Evolutionary conservation across 2,797 vertebrate genomes (phyloP).

Genomic region (Rallus crepitans): DNA sequence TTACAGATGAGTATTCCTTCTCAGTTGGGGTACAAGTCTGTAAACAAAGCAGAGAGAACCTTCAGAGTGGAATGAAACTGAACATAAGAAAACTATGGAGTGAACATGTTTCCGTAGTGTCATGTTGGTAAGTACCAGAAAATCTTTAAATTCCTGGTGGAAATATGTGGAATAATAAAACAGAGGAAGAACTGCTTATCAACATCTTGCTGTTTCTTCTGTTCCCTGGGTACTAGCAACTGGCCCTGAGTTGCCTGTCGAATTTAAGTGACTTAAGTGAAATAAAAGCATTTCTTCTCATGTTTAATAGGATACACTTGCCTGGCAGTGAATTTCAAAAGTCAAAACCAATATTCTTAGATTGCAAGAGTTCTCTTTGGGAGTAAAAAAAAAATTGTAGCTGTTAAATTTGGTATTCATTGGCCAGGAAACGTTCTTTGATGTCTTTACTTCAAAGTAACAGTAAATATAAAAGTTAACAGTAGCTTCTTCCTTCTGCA

Average conservation of each 20-base stretch:
- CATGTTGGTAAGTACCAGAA: not conserved
- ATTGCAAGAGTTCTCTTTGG: not conserved
- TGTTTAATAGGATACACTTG: not conserved
- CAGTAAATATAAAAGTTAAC: not conserved
- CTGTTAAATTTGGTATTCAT: not conserved
- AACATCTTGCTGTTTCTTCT: not conserved
- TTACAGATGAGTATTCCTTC: not conserved
- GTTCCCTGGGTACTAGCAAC: not conserved
- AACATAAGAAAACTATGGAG: not conserved
- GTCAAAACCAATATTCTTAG: not conserved
- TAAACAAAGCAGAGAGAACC: not conserved
- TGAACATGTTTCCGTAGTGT: not conserved
- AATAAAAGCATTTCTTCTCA: not conserved
- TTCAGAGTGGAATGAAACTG: not conserved
- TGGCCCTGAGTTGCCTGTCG: not conserved
- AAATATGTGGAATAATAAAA: not conserved
- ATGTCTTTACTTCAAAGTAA: not conserved
- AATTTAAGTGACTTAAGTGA: not conserved
- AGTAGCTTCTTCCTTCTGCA: not conserved
- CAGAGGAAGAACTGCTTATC: not conserved
- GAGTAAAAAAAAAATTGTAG: not conserved
- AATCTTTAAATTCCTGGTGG: not conserved
- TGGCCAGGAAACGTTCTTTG: not conserved
- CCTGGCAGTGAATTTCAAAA: not conserved
- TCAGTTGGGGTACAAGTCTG: not conserved